Percentiles rank a stretch among this genome's conserved stretches.
These are phyloP conservation scores for Macaria liturata DNA, from an alignment of 2,888 invertebrate species.

Conservation along the genomic window DNA sequence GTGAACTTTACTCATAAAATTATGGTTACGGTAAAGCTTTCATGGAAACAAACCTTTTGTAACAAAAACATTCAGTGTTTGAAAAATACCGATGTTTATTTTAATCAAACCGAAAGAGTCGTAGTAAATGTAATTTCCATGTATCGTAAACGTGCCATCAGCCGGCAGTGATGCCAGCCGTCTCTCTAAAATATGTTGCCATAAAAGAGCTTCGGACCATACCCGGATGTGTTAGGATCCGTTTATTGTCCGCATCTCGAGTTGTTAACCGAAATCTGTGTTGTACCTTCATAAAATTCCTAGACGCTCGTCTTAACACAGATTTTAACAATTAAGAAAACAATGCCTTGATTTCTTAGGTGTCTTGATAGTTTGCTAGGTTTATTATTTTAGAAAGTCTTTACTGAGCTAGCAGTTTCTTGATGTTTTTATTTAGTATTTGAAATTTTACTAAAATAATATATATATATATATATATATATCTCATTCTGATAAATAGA, in stretches of 20 bases:
- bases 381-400: too few relatives aligned
- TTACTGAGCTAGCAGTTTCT: too few relatives aligned
- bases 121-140: constrained; percentile 50
- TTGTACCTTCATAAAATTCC: constrained; percentile 58
- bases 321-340: constrained; percentile 26
- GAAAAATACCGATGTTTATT: constrained; percentile 25
- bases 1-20: not conserved
- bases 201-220: constrained; percentile 70
- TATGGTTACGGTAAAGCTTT: too few relatives aligned
- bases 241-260: constrained; percentile 70
- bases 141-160: constrained; percentile 58
- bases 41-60: constrained; percentile 3
- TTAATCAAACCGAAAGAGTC: constrained; percentile 33
- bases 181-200: constrained; percentile 68
- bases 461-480: too few relatives aligned
- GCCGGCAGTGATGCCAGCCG: constrained; percentile 46
- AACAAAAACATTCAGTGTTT: constrained; percentile 24
- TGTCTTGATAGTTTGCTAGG: too few relatives aligned
- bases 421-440: too few relatives aligned
- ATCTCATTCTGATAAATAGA: too few relatives aligned
- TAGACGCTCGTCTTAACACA: constrained; percentile 19
- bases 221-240: constrained; percentile 69
- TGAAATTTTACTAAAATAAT: too few relatives aligned
- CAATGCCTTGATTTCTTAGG: too few relatives aligned
- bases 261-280: constrained; percentile 60